Conservation (phyloP, 2,888 invertebrate genomes). For the Drosophila paramelanica region DNA sequence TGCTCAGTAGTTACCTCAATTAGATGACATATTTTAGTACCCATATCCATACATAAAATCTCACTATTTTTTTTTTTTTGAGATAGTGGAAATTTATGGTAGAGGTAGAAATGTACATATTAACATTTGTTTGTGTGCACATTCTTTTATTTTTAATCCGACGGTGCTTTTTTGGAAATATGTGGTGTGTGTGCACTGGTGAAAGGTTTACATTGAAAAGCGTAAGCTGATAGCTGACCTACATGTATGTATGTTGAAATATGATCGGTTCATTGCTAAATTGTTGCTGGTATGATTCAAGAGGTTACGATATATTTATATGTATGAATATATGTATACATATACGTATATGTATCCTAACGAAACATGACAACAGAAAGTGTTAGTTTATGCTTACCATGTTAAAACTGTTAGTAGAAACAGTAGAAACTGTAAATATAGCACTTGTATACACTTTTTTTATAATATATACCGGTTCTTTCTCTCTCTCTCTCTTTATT, state of each 20-base stretch:
- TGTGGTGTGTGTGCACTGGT: not conserved
- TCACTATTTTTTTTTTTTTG: not conserved
- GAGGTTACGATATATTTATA: too few relatives aligned
- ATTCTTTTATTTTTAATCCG: not conserved
- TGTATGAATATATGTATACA: too few relatives aligned
- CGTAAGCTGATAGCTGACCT: conserved; percentile 5
- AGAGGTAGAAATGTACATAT: not conserved
- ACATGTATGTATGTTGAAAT: not conserved
- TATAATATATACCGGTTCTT: too few relatives aligned
- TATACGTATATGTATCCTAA: too few relatives aligned
- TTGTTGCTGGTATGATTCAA: not conserved
- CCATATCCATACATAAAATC: not conserved
- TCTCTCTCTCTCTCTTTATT: not conserved
- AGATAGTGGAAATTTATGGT: conserved; percentile 16
- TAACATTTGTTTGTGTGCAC: conserved; percentile 3
- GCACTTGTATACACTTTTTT: too few relatives aligned
- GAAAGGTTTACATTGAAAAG: not conserved
- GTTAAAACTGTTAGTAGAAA: too few relatives aligned
- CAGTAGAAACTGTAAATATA: too few relatives aligned
- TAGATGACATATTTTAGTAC: not conserved
- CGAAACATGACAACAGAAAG: too few relatives aligned
- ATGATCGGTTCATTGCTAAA: not conserved
- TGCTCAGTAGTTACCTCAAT: not conserved
- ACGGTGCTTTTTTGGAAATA: not conserved
- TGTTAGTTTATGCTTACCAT: too few relatives aligned